Evolutionary conservation across 2,888 invertebrate species (phyloP), one percentile per base, ranked within the genome.

Genomic region (Xestia xanthographa): DNA sequence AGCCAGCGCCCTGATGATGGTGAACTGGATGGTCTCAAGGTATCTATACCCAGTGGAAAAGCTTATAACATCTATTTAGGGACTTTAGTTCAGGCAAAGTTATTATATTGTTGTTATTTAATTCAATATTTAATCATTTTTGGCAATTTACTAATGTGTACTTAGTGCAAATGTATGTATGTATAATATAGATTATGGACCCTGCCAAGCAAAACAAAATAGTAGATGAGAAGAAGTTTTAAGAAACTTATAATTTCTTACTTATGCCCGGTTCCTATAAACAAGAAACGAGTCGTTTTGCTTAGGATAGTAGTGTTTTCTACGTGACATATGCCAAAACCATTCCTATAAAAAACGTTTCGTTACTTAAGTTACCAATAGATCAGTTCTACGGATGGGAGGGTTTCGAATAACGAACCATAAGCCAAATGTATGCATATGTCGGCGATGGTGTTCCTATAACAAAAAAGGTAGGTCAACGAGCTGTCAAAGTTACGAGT

Each of bases 1-100:
- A 98, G 98, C 84, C 98, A 98, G 87, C 98, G 98, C 82, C 97
- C 98, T 62, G 99, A 98, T 90, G 99, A 99, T 89, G 98, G 98
- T 89, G 97, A 98, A 4, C 95, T 99, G 73, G 98, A 98, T 91
- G 98, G 99, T 91, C 96, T 99, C 62, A 98, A 99, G 96, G 97
- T 97, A 68, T 17, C 20, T 41, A 14, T 63, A 14, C 8, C 2
- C 8, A 1, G 11, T 8, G 6, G 12, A 58, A 62, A 63, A 62
- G 0, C 12, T 22, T 29, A 38, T 14, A 17, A 14, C n/a, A 11
- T 53, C n/a, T 53, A n/a, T 60, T 38, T 29, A 29, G 17, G 22
- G n/a, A 2, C n/a, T 26, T 20, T 12, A 5, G 14, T 50, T 14
- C 29, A 48, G 22, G 29, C 4, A 34, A 48, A 34, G 29, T 29